phyloP scores from a whole-genome alignment of 1,140 invertebrate genomes.

The Tetragnatha versicolor region DNA sequence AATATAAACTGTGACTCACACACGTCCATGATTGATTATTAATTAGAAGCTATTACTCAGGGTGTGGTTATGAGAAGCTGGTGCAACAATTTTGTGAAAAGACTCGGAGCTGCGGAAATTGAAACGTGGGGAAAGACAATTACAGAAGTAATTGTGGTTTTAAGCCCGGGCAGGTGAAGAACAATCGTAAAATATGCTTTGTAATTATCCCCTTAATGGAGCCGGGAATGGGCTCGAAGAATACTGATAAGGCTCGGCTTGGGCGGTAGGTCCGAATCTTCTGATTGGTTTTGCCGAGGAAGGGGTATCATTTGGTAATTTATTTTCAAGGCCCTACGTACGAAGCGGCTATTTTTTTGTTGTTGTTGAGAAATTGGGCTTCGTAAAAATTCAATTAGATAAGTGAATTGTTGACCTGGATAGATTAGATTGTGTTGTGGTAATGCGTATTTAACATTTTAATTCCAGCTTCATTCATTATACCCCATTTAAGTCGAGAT shows the following conservation, averaged over 20 bases:
- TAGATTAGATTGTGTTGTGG: too few species aligned
- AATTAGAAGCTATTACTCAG: slow-evolving; percentile 30
- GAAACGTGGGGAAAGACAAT: slow-evolving; percentile 13
- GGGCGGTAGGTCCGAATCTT: background rate
- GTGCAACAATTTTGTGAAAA: slow-evolving; percentile 2
- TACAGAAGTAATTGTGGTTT: slow-evolving; percentile 24
- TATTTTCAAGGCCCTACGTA: too few species aligned
- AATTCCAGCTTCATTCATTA: too few species aligned
- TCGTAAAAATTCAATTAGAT: too few species aligned
- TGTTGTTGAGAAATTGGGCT: too few species aligned
- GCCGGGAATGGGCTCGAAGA: background rate
- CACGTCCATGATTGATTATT: slow-evolving; percentile 46
- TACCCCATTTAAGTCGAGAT: too few species aligned
- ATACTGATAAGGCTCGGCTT: slow-evolving; percentile 18
- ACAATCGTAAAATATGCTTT: slow-evolving; percentile 12
- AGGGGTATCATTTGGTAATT: too few species aligned
- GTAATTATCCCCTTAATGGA: slow-evolving; percentile 23
- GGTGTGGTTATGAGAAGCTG: slow-evolving; percentile 17
- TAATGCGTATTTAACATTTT: too few species aligned
- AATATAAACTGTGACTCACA: too few species aligned
- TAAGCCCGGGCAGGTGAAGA: background rate
- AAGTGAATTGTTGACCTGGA: too few species aligned
- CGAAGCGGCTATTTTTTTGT: too few species aligned
- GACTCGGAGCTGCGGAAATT: slow-evolving; percentile 8
- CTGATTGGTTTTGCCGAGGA: too few species aligned